These are phyloP conservation scores for Macrosteles quadrilineatus DNA, from an alignment of 1,140 invertebrate species.

Conservation along the genomic window DNA sequence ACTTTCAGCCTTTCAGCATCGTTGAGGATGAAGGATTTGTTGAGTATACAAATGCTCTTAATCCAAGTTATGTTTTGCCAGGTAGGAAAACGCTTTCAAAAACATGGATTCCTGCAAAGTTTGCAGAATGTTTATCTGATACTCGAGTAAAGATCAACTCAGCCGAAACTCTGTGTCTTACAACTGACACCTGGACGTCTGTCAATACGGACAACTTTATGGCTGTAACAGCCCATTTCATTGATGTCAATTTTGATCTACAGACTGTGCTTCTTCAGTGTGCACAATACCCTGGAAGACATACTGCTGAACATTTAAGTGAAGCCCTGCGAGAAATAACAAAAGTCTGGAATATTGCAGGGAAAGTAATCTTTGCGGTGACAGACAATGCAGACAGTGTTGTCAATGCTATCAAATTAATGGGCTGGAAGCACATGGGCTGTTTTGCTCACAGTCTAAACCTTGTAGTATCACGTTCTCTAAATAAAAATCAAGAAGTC, in stretches of 20 bases:
- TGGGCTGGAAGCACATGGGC: conserved; percentile 35
- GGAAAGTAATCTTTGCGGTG: conserved; percentile 42
- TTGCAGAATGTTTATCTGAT: conserved; percentile 28
- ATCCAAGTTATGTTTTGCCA: conserved; percentile 38
- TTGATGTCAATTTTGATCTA: conserved; percentile 35
- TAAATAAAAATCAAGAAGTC: conserved; percentile 36
- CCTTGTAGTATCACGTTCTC: conserved; percentile 30
- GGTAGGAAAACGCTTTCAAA: conserved; percentile 35
- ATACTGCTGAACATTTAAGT: not conserved
- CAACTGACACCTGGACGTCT: conserved; percentile 41
- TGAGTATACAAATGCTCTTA: conserved; percentile 30
- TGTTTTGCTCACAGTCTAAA: conserved; percentile 38
- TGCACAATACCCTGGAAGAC: not conserved
- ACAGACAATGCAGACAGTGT: conserved; percentile 41
- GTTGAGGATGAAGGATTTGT: conserved; percentile 37
- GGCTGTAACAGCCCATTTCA: conserved; percentile 38
- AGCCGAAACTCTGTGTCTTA: conserved; percentile 27
- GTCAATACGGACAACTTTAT: conserved; percentile 36
- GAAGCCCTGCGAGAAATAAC: conserved; percentile 29
- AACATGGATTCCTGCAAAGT: conserved; percentile 31
- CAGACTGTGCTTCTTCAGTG: conserved; percentile 29
- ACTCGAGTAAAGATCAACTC: not conserved
- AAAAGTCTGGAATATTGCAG: conserved; percentile 39
- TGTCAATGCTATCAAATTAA: conserved; percentile 15
- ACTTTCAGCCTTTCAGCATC: conserved; percentile 38